Conservation (phyloP, 1,140 invertebrate species). For the Globodera rostochiensis region DNA sequence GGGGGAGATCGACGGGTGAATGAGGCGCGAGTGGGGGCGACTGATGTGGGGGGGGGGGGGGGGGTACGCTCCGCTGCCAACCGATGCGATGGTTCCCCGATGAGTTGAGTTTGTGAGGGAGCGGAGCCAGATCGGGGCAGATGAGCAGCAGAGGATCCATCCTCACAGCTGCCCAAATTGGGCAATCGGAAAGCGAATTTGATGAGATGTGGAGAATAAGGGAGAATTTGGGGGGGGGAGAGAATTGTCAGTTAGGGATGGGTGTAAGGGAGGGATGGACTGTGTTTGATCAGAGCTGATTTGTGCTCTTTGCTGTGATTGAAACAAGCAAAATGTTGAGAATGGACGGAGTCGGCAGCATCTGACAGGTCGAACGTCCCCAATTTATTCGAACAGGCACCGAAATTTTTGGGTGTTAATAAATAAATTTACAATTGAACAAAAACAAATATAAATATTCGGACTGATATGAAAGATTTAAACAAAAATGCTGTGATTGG, state of each 20-base stretch:
- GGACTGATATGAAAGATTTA: not conserved
- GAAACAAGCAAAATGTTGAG: not conserved
- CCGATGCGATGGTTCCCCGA: not conserved
- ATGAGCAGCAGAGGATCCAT: not conserved
- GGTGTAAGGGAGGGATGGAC: not conserved
- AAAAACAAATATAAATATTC: not conserved
- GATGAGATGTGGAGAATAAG: not conserved
- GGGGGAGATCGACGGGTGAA: not conserved
- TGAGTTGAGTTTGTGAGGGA: not conserved
- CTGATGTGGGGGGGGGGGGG: too few relatives aligned
- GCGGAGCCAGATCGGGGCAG: not conserved
- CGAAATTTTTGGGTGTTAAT: not conserved
- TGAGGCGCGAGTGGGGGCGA: not conserved
- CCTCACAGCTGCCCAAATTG: not conserved
- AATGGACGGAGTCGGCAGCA: too few relatives aligned
- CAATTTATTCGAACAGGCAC: too few relatives aligned
- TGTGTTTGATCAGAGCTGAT: not conserved
- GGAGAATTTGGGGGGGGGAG: too few relatives aligned
- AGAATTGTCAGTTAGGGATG: too few relatives aligned
- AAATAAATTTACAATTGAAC: not conserved
- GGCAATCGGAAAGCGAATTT: constrained; percentile 5
- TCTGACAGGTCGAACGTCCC: too few relatives aligned
- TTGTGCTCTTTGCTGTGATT: not conserved
- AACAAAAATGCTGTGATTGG: not conserved
- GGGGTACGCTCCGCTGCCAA: not conserved